phyloP scores from a whole-genome alignment of 2,888 invertebrate species.

The Xestobium rufovillosum region DNA sequence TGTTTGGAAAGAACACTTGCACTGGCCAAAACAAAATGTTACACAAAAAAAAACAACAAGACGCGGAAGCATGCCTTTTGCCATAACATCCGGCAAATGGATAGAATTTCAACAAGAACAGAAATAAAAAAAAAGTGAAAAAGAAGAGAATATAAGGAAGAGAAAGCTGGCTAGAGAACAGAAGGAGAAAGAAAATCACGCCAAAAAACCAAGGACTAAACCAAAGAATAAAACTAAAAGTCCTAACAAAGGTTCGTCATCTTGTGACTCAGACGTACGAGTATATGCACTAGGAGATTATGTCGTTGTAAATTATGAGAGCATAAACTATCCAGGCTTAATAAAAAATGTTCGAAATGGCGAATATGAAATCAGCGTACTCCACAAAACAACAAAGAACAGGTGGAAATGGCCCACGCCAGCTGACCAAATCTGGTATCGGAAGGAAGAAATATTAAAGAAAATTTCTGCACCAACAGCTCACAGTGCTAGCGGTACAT shows the following conservation, averaged over 20 bases:
- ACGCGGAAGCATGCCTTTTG: background rate
- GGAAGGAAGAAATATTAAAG: too few relatives aligned
- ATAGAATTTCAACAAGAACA: slow-evolving; percentile 4
- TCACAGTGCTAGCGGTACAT: background rate
- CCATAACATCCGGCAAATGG: slow-evolving; percentile 3
- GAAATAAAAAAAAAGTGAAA: background rate
- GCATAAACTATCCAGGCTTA: slow-evolving; percentile 2
- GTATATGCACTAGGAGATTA: slow-evolving; percentile 3
- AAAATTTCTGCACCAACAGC: background rate
- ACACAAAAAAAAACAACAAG: background rate
- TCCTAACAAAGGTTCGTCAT: background rate
- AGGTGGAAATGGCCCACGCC: background rate
- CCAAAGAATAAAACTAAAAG: background rate
- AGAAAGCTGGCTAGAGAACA: too few relatives aligned
- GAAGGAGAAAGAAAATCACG: too few relatives aligned
- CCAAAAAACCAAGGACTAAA: slow-evolving; percentile 1
- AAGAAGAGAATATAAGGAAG: too few relatives aligned
- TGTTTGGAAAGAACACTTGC: slow-evolving; percentile 2
- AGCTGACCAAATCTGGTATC: slow-evolving; percentile 4
- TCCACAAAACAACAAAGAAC: slow-evolving; percentile 1
- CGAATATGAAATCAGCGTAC: slow-evolving; percentile 1
- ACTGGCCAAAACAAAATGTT: background rate
- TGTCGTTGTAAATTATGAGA: slow-evolving; percentile 2
- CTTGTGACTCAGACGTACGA: background rate
- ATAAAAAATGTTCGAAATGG: background rate